Evolutionary conservation across 2,797 vertebrate species (phyloP), one percentile per base, ranked within the genome.

Genomic region (Astyanax mexicanus): DNA sequence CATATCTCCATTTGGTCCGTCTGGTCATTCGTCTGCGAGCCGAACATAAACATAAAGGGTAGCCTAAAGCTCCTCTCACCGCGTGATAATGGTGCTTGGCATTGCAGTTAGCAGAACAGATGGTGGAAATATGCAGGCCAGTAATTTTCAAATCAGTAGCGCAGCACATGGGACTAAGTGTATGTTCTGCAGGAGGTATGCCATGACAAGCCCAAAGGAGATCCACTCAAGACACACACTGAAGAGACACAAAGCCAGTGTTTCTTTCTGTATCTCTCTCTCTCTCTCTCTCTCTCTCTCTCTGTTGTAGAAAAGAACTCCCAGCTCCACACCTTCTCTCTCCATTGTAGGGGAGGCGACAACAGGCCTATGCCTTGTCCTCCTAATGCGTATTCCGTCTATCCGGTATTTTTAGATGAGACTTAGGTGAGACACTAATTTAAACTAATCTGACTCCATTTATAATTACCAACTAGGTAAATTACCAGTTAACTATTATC

Each of bases 141-240:
- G 94, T 92, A 92, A 94, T 95, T 95, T 96, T 94, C 95, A 93
- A 95, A 96, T 96, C 95, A 96, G 95, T 95, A 95, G 91, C 74
- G 83, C 87, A 90, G 86, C 95, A 93, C 94, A 93, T 92, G 95
- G 95, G 94, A 95, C 92, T 92, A 89, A 93, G 93, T 94, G 92
- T 93, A 93, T 94, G 93, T 93, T 93, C 92, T 93, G 91, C 92
- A 91, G 94, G 90, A 93, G 86, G 84, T 88, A 94, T 91, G 91
- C 90, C 91, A 87, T 91, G 90, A 92, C 93, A 94, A 89, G 91
- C 93, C 92, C 92, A 93, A 92, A 92, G 92, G 79, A 84, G 79
- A 77, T 66, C 67, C 87, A 89, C 91, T 92, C 90, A 93, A 93
- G 91, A 92, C 92, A 88, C 40, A 88, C 40, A 89, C 15, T 69